Evolutionary conservation across 2,888 invertebrate genomes (phyloP), one percentile per base, ranked within the genome.

Genomic region (Aphidoletes aphidimyza): DNA sequence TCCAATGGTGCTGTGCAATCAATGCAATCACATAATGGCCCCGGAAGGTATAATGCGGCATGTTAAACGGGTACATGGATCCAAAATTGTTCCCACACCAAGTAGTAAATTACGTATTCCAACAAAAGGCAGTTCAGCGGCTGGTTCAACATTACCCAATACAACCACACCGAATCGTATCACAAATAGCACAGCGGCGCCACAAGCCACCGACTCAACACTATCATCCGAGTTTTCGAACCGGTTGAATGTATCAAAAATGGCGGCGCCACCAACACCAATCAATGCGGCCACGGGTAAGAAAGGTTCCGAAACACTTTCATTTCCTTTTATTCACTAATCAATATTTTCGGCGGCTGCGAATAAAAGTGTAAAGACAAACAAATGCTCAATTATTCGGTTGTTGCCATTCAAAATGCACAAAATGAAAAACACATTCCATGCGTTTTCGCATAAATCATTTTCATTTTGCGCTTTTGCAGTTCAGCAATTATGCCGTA

Each of bases 1-100:
- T 37, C 81, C 81, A 81, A 81, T 81, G 81, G 81, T 81, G 22
- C n/a, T 81, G 37, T 81, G 81, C 14, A 81, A 81, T 81, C 81
- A 81, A 22, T 81, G 81, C 19, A 81, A 81, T 81, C 81, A 81
- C 22, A 81, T 81, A n/a, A 81, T 81, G 37, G 81, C 81, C 8
- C 81, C 81, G 11, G 81, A 81, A 37, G 81, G 81, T 69, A 37
- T 81, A n/a, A 81, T 37, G 81, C 37, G 81, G n/a, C 81, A 81
- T 11, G 81, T 81, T 3, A 81, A 81, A 81, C 81, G 81, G n/a
- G 22, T 81, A 0, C 81, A 81, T 37, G 81, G 81, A 19, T 81
- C 81, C n/a, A 81, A 81, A 81, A 81, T 81, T 37, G 37, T 81
- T n/a, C 81, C 81, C 19, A 37, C 81, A 19, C 36, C 81, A 81